These are phyloP conservation scores for Macrotis lagotis DNA, from an alignment of 2,113 vertebrate species.

Conservation along the genomic window DNA sequence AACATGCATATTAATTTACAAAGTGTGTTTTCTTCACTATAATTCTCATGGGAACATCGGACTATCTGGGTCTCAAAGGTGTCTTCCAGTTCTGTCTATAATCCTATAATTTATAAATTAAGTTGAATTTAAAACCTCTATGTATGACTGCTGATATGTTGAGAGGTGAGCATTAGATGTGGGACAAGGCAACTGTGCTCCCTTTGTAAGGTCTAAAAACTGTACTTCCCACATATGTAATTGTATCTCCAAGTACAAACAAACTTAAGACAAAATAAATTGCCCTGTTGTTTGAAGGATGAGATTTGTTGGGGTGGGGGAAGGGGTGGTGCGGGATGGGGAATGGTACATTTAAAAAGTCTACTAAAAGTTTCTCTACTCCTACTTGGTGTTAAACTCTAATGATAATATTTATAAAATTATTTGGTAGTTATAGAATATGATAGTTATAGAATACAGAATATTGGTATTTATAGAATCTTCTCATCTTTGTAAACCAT, in stretches of 20 bases:
- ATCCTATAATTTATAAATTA: background rate
- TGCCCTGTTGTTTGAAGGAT: background rate
- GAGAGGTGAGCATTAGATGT: background rate
- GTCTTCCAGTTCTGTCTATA: background rate
- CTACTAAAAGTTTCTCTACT: background rate
- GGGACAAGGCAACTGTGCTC: background rate
- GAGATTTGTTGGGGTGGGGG: background rate
- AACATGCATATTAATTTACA: background rate
- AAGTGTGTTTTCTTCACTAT: background rate
- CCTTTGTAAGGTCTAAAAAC: background rate
- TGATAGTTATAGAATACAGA: background rate
- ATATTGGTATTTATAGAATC: background rate
- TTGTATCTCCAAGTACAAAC: background rate
- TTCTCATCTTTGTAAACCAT: background rate
- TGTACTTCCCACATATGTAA: background rate
- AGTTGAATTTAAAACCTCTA: background rate
- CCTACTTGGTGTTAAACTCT: background rate
- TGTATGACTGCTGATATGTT: background rate
- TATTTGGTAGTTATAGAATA: too few species aligned
- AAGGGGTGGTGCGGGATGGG: too few species aligned
- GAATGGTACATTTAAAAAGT: background rate
- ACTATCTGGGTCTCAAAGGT: background rate
- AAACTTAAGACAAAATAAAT: background rate
- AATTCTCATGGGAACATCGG: background rate
- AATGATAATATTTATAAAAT: background rate